phyloP scores from a whole-genome alignment of 2,888 invertebrate genomes.

The Acrocera orbiculus region DNA sequence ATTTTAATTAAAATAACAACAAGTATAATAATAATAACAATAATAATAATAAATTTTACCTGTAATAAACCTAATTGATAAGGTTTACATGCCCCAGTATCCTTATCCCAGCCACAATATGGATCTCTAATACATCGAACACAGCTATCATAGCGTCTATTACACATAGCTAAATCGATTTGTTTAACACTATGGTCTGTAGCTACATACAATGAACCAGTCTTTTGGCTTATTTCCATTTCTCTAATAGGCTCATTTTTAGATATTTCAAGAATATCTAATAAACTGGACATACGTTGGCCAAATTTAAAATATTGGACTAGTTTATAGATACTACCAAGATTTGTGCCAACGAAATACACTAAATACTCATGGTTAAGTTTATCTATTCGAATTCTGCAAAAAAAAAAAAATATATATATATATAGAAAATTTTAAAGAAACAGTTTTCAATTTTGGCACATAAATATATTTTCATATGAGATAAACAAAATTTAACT shows the following conservation, averaged over 20 bases:
- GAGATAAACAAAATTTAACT: too few relatives aligned
- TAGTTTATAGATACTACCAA: conserved; percentile 82
- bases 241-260: conserved; percentile 72
- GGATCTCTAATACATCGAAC: conserved; percentile 86
- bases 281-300: conserved; percentile 64
- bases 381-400: conserved; percentile 31
- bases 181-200: conserved; percentile 79
- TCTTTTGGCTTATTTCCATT: conserved; percentile 74
- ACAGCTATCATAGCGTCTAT: conserved; percentile 79
- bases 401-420: conserved; percentile 1
- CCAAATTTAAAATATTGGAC: conserved; percentile 76
- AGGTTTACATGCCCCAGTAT: conserved; percentile 68
- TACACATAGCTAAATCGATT: conserved; percentile 77
- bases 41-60: conserved; percentile 15
- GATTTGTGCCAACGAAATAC: conserved; percentile 73
- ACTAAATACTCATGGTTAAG: conserved; percentile 59
- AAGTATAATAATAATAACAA: too few relatives aligned
- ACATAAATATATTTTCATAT: too few relatives aligned
- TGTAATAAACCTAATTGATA: conserved; percentile 59
- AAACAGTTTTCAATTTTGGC: too few relatives aligned
- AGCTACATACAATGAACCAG: conserved; percentile 76
- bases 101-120: conserved; percentile 93
- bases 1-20: too few relatives aligned
- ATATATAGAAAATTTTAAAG: not conserved
- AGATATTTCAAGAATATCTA: conserved; percentile 84